These are phyloP conservation scores for Andrena bucephala DNA, from an alignment of 2,888 invertebrate genomes.

Conservation along the genomic window DNA sequence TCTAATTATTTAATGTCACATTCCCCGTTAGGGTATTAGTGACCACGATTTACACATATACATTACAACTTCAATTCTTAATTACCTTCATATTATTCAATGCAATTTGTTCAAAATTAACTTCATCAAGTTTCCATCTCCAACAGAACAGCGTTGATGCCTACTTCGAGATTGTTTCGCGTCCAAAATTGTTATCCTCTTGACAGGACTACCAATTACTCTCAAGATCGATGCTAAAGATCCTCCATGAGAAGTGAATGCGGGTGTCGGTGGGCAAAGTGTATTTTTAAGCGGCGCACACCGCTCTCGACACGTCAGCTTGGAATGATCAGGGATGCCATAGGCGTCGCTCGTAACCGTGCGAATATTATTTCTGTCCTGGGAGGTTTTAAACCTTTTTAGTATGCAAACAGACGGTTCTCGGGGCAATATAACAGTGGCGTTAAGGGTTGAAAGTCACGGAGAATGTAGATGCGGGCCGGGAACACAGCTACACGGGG, in stretches of 20 bases:
- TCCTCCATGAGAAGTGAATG: background rate
- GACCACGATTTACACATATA: too few relatives aligned
- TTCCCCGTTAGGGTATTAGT: too few relatives aligned
- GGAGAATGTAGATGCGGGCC: conserved; percentile 54
- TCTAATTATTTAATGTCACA: too few relatives aligned
- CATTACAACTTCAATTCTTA: too few relatives aligned
- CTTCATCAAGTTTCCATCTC: too few relatives aligned
- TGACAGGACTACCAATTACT: background rate
- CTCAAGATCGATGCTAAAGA: background rate
- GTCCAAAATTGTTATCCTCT: background rate
- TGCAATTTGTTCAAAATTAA: too few relatives aligned
- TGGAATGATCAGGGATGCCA: conserved; percentile 48
- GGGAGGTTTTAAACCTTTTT: conserved; percentile 80
- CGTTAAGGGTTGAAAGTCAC: conserved; percentile 59
- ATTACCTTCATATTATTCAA: too few relatives aligned
- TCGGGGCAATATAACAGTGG: conserved; percentile 75
- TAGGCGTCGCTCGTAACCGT: conserved; percentile 61
- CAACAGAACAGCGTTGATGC: too few relatives aligned
- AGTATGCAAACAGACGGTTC: conserved; percentile 81
- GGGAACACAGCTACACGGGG: conserved; percentile 44
- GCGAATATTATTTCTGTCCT: conserved; percentile 78
- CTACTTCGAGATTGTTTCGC: background rate
- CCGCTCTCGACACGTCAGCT: conserved; percentile 30
- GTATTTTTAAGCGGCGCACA: conserved; percentile 23
- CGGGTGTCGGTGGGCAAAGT: background rate